These are phyloP conservation scores for Rhabdornis inornatus DNA, from an alignment of 2,113 vertebrate genomes.

Conservation along the genomic window DNA sequence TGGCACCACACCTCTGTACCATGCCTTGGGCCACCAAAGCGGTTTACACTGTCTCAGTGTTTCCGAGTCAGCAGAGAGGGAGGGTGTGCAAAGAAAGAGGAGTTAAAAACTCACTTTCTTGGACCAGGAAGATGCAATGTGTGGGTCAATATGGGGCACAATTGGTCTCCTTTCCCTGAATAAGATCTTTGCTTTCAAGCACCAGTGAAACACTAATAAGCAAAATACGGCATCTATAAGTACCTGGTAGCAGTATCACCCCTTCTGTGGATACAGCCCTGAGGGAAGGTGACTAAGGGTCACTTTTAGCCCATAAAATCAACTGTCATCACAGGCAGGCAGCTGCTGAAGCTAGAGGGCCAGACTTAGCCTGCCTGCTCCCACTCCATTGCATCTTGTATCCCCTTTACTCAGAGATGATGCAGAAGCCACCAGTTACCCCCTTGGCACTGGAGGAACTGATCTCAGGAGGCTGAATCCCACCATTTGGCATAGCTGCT, in stretches of 20 bases:
- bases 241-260: fast-evolving
- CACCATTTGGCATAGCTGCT: fast-evolving
- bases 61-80: background rate
- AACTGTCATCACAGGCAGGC: background rate
- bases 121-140: background rate
- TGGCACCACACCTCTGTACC: fast-evolving
- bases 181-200: background rate
- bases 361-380: background rate
- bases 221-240: background rate
- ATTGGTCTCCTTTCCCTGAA: background rate
- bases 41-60: background rate
- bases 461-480: background rate
- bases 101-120: background rate
- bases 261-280: background rate
- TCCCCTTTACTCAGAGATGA: background rate
- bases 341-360: background rate
- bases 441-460: background rate
- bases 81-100: background rate
- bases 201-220: background rate
- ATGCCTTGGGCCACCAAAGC: background rate
- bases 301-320: background rate
- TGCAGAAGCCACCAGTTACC: background rate
- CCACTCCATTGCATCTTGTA: background rate
- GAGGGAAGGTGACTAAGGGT: background rate
- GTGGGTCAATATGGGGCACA: background rate